phyloP scores from a whole-genome alignment of 2,113 vertebrate genomes.

The Perca flavescens region DNA sequence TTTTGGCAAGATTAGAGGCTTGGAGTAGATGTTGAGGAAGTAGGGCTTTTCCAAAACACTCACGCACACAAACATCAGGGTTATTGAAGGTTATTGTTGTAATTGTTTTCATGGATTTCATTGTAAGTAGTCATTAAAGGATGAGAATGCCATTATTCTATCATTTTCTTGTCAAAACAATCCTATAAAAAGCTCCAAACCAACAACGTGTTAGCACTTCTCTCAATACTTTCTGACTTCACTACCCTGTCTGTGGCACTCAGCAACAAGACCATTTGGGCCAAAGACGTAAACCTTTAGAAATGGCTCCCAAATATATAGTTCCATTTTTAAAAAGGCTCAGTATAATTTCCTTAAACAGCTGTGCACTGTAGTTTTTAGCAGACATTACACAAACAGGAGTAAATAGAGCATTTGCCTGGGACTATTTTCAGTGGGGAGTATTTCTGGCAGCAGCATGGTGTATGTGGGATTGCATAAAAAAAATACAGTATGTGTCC shows the following conservation, averaged over 20 bases:
- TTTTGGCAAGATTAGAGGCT: conserved; percentile 65
- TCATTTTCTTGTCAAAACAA: neutral
- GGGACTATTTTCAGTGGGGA: neutral
- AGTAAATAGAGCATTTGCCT: neutral
- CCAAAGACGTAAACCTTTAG: neutral
- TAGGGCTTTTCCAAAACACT: conserved; percentile 37
- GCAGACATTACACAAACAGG: neutral
- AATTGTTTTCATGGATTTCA: neutral
- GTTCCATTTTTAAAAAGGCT: neutral
- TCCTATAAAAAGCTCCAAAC: neutral
- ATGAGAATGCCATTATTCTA: neutral
- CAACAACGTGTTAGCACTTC: neutral
- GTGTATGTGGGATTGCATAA: neutral
- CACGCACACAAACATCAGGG: conserved; percentile 2
- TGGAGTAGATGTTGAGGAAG: conserved; percentile 20
- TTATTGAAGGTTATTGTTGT: neutral
- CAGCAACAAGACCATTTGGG: neutral
- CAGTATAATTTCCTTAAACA: neutral
- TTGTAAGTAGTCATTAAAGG: neutral
- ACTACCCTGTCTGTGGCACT: neutral
- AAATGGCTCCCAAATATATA: neutral
- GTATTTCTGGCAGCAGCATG: neutral
- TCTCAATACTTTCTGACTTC: neutral
- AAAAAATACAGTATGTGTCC: neutral
- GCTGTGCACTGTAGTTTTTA: neutral